Conservation (phyloP, 2,113 vertebrate species). For the Empidonax traillii region DNA sequence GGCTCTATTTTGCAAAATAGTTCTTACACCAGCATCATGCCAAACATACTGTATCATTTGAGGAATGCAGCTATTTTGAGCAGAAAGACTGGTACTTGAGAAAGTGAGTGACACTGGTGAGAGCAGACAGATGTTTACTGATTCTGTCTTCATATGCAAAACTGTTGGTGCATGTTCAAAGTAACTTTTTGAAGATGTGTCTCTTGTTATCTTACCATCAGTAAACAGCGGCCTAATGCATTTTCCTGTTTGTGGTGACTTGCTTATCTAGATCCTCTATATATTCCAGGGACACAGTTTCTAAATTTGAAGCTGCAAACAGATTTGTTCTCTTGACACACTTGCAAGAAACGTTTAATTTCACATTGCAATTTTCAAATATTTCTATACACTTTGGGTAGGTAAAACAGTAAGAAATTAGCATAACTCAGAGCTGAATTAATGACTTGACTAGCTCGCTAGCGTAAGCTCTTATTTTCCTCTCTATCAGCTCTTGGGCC, state of each 20-base stretch:
- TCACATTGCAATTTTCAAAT: not conserved
- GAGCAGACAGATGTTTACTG: constrained; percentile 26
- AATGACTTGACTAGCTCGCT: not conserved
- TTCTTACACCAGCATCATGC: not conserved
- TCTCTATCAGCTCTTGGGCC: not conserved
- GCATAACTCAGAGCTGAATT: not conserved
- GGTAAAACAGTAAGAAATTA: not conserved
- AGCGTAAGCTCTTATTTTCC: not conserved
- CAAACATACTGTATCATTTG: not conserved
- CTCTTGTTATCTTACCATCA: not conserved
- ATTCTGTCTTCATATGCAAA: not conserved
- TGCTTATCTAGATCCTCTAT: not conserved
- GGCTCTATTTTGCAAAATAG: not conserved
- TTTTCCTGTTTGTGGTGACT: not conserved
- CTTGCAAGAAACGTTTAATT: not conserved
- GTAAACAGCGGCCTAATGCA: not conserved
- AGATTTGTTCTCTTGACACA: not conserved
- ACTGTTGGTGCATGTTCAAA: not conserved
- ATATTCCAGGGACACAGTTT: not conserved
- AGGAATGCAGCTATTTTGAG: constrained; percentile 24
- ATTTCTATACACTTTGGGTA: not conserved
- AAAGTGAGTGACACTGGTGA: constrained; percentile 8
- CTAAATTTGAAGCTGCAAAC: constrained; percentile 26
- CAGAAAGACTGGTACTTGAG: not conserved
- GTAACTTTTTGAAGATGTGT: not conserved